Base-by-base conservation (phyloP, 1,140 invertebrate genomes). In the Luehdorfia chinensis region DNA sequence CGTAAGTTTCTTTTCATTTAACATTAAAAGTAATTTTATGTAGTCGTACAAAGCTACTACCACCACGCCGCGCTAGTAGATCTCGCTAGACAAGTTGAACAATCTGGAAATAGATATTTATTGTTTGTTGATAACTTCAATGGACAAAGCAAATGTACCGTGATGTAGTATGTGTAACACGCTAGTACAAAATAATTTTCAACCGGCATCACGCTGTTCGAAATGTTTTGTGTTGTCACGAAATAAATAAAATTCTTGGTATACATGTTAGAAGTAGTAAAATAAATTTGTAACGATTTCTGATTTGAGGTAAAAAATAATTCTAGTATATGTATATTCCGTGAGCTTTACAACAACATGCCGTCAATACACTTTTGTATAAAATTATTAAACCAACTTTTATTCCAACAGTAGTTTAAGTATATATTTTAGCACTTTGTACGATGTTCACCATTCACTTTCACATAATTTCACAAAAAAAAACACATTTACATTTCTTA, bases 401-500 rank as follows among this genome's bases (percentile, higher is more conserved):
- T 16, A 28, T 43, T 16, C 28, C n/a, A 43, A 11, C 25, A 43
- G 23, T n/a, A 9, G 13, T 16, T 34, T 9, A 21, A 19, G 2
- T 15, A 27, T 14, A 41, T 21, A 39, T 27, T 31, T 43, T 52
- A 36, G 36, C 37, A 37, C 41, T 37, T 28, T 46, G 43, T 30
- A 11, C 16, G 49, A 46, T 23, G 49, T 36, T 49, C 52, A 55
- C 52, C 45, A 47, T 34, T 41, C 43, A 37, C 19, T 31, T 11
- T 31, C 11, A 31, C 28, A 12, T 9, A 2, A 31, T n/a, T 31
- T 31, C 5, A 11, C 9, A 11, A 31, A 49, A 11, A 31, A 49
- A n/a, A 33, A 11, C 50, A 53, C 44, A 39, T 47, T 47, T 52
- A 36, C 47, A 50, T 36, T 47, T 25, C 15, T 41, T 43, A 19